phyloP scores from a whole-genome alignment of 2,113 vertebrate genomes.

The Bambusicola thoracicus region DNA sequence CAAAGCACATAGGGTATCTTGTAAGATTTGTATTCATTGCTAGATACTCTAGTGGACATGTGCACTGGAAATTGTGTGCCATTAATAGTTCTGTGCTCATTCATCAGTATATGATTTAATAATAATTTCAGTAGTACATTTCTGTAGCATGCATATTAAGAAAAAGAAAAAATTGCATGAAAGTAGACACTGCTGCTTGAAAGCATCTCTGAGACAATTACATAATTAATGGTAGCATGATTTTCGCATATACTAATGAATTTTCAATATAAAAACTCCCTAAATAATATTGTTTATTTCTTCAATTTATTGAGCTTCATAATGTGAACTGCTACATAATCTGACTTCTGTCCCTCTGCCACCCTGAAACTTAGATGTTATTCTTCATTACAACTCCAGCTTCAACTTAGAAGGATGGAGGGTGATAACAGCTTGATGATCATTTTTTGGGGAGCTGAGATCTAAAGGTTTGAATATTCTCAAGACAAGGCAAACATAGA shows the following conservation, averaged over 20 bases:
- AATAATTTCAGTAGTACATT: constrained; percentile 8
- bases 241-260: not conserved
- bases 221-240: not conserved
- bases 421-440: not conserved
- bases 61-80: constrained; percentile 8
- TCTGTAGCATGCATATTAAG: not conserved
- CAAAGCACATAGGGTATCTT: constrained; percentile 38
- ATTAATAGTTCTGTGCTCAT: constrained; percentile 61
- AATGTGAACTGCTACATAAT: not conserved
- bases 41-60: constrained; percentile 21
- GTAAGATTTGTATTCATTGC: not conserved
- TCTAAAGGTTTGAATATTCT: not conserved
- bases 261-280: not conserved
- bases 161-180: not conserved
- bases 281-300: not conserved
- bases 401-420: not conserved
- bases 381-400: not conserved
- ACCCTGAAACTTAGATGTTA: not conserved
- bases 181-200: not conserved
- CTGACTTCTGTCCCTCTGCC: not conserved
- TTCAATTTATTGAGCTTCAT: not conserved
- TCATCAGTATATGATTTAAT: constrained; percentile 45
- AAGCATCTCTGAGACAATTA: not conserved
- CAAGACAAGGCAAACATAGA: not conserved
- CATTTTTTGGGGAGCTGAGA: not conserved